Conservation (phyloP, 2,888 invertebrate species). For the Dendrolimus houi region DNA sequence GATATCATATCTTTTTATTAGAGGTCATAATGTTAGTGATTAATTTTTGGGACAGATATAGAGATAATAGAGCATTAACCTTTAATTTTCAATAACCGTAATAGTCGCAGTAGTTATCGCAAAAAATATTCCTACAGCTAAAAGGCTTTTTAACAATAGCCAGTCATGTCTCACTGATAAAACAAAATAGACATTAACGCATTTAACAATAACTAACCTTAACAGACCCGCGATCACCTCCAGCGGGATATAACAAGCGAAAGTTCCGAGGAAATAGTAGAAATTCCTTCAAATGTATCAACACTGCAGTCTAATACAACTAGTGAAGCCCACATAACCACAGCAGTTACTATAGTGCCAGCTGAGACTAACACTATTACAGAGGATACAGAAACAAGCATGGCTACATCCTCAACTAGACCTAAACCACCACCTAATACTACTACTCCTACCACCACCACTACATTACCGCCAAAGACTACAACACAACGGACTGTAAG, state of each 20-base stretch:
- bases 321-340: neutral
- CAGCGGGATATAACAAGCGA: conserved; percentile 5
- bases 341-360: neutral
- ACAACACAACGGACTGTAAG: neutral
- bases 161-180: no score
- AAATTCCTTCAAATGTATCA: neutral
- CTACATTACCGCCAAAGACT: neutral
- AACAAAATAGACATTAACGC: neutral
- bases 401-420: neutral
- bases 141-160: no score
- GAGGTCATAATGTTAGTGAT: no score
- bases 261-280: conserved; percentile 16
- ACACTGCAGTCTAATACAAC: neutral
- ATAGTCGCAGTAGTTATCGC: no score
- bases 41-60: no score
- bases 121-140: no score
- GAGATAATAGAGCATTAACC: no score
- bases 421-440: neutral
- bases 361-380: neutral
- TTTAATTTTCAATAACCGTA: no score
- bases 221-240: conserved; percentile 5
- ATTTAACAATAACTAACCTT: conserved; percentile 3
- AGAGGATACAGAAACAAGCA: neutral
- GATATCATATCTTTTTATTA: no score
- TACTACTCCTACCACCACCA: neutral